Percentiles rank a stretch among this genome's conserved stretches.
These are phyloP conservation scores for Melanotaenia nigrans DNA, from an alignment of 2,797 vertebrate genomes.

Conservation along the genomic window DNA sequence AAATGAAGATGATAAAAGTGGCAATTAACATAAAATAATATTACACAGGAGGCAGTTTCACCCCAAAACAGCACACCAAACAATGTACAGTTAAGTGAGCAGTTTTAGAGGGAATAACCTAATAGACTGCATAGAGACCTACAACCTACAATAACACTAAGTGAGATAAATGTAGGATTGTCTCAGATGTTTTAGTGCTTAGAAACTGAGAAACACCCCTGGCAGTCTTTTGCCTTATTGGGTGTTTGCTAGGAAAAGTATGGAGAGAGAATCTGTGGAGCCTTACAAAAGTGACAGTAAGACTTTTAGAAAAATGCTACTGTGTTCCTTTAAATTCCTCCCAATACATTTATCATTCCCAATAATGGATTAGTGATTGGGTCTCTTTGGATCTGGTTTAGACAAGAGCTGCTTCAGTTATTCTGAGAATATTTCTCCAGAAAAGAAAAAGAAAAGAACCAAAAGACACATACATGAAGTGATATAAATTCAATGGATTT, in stretches of 20 bases:
- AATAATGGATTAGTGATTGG: not conserved
- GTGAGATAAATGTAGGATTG: not conserved
- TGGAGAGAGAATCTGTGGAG: no score
- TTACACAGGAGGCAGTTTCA: constrained; percentile 26
- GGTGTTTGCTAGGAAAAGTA: not conserved
- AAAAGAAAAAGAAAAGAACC: not conserved
- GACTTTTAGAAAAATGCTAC: not conserved
- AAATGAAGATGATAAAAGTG: constrained; percentile 14
- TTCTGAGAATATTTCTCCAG: no score
- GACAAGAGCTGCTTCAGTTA: no score
- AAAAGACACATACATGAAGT: not conserved
- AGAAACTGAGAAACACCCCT: not conserved
- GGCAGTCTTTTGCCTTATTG: no score
- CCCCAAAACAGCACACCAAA: constrained; percentile 18
- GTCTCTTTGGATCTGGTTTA: not conserved
- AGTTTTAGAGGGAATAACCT: constrained; percentile 23
- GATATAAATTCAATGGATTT: no score
- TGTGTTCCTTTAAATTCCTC: not conserved
- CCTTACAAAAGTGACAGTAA: no score
- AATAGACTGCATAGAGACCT: constrained; percentile 18
- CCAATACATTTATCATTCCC: not conserved
- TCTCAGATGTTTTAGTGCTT: not conserved
- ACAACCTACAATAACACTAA: constrained; percentile 7
- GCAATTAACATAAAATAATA: constrained; percentile 33
- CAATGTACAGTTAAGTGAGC: constrained; percentile 24